Base-by-base conservation (phyloP, 2,888 invertebrate genomes). In the Globia sparganii region DNA sequence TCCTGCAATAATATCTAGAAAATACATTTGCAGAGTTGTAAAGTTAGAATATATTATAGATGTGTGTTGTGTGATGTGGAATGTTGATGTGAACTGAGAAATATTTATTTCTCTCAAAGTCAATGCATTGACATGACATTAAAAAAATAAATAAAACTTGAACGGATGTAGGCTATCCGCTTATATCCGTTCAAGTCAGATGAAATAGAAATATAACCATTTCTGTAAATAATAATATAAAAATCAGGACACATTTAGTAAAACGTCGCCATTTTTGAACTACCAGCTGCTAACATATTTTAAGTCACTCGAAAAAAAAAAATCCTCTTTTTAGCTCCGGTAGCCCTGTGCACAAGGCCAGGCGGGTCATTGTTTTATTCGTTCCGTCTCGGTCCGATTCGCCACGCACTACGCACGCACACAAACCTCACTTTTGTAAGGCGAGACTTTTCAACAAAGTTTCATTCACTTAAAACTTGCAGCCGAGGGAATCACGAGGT, bases 311-410 rank as follows among this genome's bases (percentile, higher is more conserved):
- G 49, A 72, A 72, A 59, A 58, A 31, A n/a, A 68, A 70, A 73
- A 25, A 13, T 53, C 5, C 25, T 65, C 8, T 59, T 72, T 77
- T 84, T 72, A 59, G 25, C 11, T 31, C 67, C 74, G 81, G 77
- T 77, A 87, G 79, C 83, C 82, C 86, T 80, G 74, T 72, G 74
- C 69, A 74, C 91, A 92, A 91, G 91, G 90, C 88, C 89, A 83
- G 80, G 31, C 66, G 79, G 89, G 90, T 91, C 92, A 92, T 92
- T 92, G 92, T 93, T 92, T 93, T 91, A 90, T 92, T 93, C 87
- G 89, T 90, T 90, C 88, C 89, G 87, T 91, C 88, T 88, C 84
- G 88, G 88, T 76, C 77, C 84, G 86, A 92, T 93, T 92, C 82
- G 91, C 86, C 72, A 91, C 90, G 91, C 90, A 83, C 81, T 80